These are phyloP conservation scores for Anoplius nigerrimus DNA, from an alignment of 2,888 invertebrate species.

Conservation along the genomic window DNA sequence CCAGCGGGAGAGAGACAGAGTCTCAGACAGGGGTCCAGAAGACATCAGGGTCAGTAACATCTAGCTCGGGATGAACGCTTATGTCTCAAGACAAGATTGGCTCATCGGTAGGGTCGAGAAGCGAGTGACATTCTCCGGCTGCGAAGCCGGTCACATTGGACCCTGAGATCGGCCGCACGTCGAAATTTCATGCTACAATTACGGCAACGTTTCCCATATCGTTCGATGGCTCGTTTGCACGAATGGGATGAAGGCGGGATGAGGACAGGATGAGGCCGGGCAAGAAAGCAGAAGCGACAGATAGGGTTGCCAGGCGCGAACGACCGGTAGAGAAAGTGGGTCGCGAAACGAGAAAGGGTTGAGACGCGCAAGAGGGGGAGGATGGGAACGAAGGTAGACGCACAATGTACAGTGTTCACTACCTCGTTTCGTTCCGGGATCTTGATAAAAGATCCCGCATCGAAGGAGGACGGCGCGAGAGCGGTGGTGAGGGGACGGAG, in stretches of 20 bases:
- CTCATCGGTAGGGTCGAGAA: constrained; percentile 26
- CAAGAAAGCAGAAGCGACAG: background rate
- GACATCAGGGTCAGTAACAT: background rate
- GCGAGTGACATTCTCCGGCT: constrained; percentile 28
- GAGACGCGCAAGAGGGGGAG: background rate
- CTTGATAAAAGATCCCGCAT: constrained; percentile 37
- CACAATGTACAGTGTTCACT: constrained; percentile 3
- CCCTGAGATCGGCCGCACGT: constrained; percentile 2
- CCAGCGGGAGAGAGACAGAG: background rate
- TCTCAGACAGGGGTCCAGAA: background rate
- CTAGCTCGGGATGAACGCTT: constrained; percentile 2
- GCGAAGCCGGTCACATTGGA: constrained; percentile 21
- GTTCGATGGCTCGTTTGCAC: constrained; percentile 43
- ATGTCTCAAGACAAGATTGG: constrained; percentile 27
- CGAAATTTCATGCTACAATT: constrained; percentile 42
- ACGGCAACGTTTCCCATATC: constrained; percentile 48
- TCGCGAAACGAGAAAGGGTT: no score
- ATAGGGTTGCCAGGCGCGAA: background rate
- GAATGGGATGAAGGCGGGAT: constrained; percentile 2
- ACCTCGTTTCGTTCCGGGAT: constrained; percentile 32
- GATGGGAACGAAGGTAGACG: background rate
- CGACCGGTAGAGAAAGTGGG: background rate
- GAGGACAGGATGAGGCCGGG: constrained; percentile 4
- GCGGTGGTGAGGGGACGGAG: constrained; percentile 35
- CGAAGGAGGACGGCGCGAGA: constrained; percentile 25